Conservation (phyloP, 2,113 vertebrate genomes). For the Lepisosteus oculatus region DNA sequence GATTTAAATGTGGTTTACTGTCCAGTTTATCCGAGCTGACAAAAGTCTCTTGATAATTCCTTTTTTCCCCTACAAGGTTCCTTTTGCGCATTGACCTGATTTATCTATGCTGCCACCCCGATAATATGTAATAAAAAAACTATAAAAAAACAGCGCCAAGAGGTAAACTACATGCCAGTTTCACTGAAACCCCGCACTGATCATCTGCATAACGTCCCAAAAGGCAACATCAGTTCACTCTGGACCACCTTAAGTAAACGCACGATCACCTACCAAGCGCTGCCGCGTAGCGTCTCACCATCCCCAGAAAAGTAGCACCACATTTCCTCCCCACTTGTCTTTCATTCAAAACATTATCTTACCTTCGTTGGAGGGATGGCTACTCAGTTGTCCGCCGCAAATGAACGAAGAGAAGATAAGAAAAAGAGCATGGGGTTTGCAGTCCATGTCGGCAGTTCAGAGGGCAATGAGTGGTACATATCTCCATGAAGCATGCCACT, state of each 20-base stretch:
- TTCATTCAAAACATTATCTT: conserved; percentile 46
- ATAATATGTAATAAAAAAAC: background rate
- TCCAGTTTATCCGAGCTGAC: background rate
- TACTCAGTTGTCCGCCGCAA: conserved; percentile 57
- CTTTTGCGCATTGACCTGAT: background rate
- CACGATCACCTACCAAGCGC: background rate
- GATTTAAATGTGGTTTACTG: too few relatives aligned
- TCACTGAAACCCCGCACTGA: background rate
- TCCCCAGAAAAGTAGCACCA: background rate
- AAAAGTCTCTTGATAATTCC: background rate
- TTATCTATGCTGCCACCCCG: background rate
- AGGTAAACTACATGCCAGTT: background rate
- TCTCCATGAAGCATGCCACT: conserved; percentile 86
- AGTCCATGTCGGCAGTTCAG: conserved; percentile 88
- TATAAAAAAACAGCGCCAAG: background rate
- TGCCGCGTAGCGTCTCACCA: background rate
- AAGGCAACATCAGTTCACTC: conserved; percentile 11
- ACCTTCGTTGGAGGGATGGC: conserved; percentile 89
- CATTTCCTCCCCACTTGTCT: conserved; percentile 8
- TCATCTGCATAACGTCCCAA: background rate
- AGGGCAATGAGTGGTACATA: conserved; percentile 79
- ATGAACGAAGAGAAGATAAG: conserved; percentile 57
- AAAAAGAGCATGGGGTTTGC: conserved; percentile 66
- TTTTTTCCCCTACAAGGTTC: background rate
- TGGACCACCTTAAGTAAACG: conserved; percentile 18